phyloP scores from a whole-genome alignment of 2,888 invertebrate genomes.

The Pteria penguin region DNA sequence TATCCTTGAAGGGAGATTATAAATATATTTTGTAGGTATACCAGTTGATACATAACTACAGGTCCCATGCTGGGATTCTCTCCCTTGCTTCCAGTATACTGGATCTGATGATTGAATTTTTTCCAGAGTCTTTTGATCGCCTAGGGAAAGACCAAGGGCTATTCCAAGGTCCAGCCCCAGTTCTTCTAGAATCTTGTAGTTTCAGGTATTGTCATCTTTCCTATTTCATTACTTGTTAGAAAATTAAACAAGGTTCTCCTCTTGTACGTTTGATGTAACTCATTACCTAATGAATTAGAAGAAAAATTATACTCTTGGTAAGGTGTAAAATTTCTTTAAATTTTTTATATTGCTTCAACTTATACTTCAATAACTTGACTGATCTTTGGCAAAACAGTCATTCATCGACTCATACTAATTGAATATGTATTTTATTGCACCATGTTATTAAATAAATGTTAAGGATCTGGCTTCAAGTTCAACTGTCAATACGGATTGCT shows the following conservation, averaged over 20 bases:
- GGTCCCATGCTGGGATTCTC: constrained; percentile 75
- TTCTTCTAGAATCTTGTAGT: constrained; percentile 71
- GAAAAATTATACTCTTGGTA: too few species aligned
- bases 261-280: neutral
- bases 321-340: too few species aligned
- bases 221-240: neutral
- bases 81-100: constrained; percentile 71
- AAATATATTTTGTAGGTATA: too few species aligned
- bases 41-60: constrained; percentile 73
- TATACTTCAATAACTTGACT: too few species aligned
- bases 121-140: constrained; percentile 75
- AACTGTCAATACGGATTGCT: too few species aligned
- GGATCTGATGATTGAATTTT: constrained; percentile 71
- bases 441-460: too few species aligned
- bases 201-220: constrained; percentile 33
- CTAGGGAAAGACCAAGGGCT: constrained; percentile 73
- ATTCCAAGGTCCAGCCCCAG: constrained; percentile 72
- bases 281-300: neutral
- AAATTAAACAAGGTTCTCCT: neutral
- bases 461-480: too few species aligned
- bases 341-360: too few species aligned
- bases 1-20: too few species aligned
- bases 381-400: too few species aligned
- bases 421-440: too few species aligned
- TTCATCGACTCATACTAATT: too few species aligned